Evolutionary conservation across 1,140 invertebrate species (phyloP), one percentile per base, ranked within the genome.

Genomic region (Asobara japonica): DNA sequence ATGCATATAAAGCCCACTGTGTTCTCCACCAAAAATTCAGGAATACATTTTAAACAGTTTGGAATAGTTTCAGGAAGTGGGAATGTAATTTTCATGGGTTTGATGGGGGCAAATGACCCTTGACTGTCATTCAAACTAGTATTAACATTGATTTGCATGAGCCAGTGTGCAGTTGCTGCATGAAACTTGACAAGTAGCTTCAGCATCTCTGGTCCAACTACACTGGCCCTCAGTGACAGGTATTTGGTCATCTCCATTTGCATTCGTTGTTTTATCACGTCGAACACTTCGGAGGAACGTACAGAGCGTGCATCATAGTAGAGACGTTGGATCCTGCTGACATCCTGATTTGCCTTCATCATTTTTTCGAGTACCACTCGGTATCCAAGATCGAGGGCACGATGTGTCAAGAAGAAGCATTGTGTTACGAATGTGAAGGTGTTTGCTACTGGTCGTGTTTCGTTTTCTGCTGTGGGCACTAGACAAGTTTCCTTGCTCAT

Each of bases 1-100:
- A 96, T 93, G 71, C 91, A 91, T 72, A 97, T 89, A 86, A 93
- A 94, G 33, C 93, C 92, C 10, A 94, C 91, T 64, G 96, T 90
- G 86, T 97, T 97, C 83, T 97, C 95, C 27, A 97, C 88, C n/a
- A 97, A 84, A 79, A 96, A 94, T 88, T 98, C 96, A 48, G 96
- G 97, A 81, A 98, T 90, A 82, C 92, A 96, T 81, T 92, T 92
- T 79, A 93, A 82, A 18, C 91, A 92, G 73, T 89, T 87, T 31
- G 92, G 91, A 76, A 91, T 88, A 64, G 83, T 83, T 5, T 90
- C 87, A 18, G 91, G 82, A 13, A 95, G 80, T 22, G 94, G 94
- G 84, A 95, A 93, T 73, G 82, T 86, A 22, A 95, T 78, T 7
- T 84, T 76, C 75, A 88, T 82, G 69, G 89, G 85, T 69, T 86